phyloP scores from a whole-genome alignment of 1,140 invertebrate species.

The Halictus rubicundus region DNA sequence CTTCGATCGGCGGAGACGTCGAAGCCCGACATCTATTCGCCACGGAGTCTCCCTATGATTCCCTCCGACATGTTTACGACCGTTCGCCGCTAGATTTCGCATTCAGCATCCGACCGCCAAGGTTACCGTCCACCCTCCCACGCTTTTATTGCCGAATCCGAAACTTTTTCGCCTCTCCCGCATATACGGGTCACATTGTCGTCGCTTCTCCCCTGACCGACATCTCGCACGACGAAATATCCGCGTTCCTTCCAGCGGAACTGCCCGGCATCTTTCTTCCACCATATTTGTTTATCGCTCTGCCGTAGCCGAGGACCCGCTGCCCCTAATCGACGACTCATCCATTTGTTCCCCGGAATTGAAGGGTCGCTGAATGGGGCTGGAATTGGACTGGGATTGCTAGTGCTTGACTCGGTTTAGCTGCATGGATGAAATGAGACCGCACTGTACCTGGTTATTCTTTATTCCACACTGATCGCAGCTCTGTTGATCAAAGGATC shows the following conservation, averaged over 20 bases:
- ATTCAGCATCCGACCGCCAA: neutral
- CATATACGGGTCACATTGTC: neutral
- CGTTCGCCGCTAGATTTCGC: neutral
- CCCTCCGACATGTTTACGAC: neutral
- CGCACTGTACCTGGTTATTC: too few relatives aligned
- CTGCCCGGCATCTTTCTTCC: neutral
- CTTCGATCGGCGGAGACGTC: neutral
- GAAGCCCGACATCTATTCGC: neutral
- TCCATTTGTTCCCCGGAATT: neutral
- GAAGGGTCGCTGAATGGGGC: too few relatives aligned
- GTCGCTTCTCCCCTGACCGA: conserved; percentile 3
- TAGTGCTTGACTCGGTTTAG: too few relatives aligned
- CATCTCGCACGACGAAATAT: neutral
- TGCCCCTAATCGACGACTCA: conserved; percentile 21
- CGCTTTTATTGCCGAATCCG: neutral
- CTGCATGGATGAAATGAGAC: too few relatives aligned
- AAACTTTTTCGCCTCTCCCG: neutral
- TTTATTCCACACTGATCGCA: too few relatives aligned
- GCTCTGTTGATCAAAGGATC: too few relatives aligned
- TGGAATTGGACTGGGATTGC: too few relatives aligned
- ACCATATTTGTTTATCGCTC: neutral
- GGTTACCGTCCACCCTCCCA: neutral
- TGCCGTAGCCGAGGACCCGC: too few relatives aligned
- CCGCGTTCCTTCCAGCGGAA: neutral
- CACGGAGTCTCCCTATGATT: neutral